phyloP scores from a whole-genome alignment of 2,797 vertebrate genomes.

The Hipposideros larvatus region DNA sequence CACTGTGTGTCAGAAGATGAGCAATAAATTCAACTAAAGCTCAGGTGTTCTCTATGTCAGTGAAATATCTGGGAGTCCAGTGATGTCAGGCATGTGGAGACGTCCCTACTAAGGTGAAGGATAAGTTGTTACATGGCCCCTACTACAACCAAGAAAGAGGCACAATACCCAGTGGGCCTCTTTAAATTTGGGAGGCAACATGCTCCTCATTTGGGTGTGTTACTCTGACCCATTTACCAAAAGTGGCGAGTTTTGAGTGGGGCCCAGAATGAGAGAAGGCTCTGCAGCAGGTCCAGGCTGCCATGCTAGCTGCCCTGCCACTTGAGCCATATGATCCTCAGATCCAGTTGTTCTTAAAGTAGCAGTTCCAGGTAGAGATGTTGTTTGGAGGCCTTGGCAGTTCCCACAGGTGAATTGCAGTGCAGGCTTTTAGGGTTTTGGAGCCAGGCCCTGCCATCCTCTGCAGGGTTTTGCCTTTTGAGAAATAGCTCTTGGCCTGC shows the following conservation, averaged over 20 bases:
- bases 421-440: not conserved
- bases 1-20: not conserved
- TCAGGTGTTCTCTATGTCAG: not conserved
- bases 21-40: not conserved
- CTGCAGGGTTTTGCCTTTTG: not conserved
- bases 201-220: not conserved
- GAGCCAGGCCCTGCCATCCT: not conserved
- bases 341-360: not conserved
- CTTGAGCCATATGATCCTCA: not conserved
- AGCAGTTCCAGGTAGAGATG: not conserved
- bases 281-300: not conserved
- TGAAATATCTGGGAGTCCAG: not conserved
- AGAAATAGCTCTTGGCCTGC: not conserved
- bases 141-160: not conserved
- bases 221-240: not conserved
- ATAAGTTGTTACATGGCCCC: not conserved
- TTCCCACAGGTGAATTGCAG: not conserved
- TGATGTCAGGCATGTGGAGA: not conserved
- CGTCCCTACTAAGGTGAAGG: not conserved
- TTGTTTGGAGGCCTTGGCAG: not conserved
- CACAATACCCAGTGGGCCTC: not conserved
- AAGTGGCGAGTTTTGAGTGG: not conserved
- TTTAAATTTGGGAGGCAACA: not conserved
- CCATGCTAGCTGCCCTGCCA: not conserved
- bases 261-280: not conserved